Base-by-base conservation (phyloP, 2,797 vertebrate genomes). In the Delichon dasypus region DNA sequence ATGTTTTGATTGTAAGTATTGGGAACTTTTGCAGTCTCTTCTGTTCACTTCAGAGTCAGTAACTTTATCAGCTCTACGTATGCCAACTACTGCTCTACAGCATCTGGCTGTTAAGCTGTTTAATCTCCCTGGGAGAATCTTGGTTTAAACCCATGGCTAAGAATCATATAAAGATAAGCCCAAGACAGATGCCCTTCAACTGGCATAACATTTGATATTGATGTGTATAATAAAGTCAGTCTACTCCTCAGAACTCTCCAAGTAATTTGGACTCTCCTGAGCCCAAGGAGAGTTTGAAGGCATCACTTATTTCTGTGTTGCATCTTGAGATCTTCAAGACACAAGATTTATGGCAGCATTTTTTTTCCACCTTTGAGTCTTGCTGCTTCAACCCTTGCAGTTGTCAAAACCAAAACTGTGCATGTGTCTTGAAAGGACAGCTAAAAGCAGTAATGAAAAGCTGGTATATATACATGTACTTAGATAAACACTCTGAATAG, bases 101-200 rank as follows among this genome's bases (percentile, higher is more conserved):
- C 97, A 97, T 96, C 97, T 98, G 96, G 81, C 70, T 95, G n/a
- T 92, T 96, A 96, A 97, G 65, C 92, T 97, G 88, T 96, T 97
- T 95, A 92, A 94, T 95, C 72, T 97, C 48, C 81, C 78, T 93
- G 85, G 73, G 80, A 97, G 47, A 95, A 92, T 95, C 87, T 95
- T 94, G 91, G 61, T 96, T 96, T 96, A 96, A 97, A 95, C 94
- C 89, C 44, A 83, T 86, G 74, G 85, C 67, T 94, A 96, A 94
- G 81, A 95, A 65, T 96, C 50, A 80, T 89, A 95, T 67, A 82
- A 94, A 97, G 97, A 90, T 91, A 94, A 76, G 58, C 71, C 68
- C 87, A 92, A 97, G 90, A 57, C 90, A 95, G 89, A 92, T 97
- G 93, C 62, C 75, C 93, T 97, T 96, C 93, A 94, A 70, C 77